Base-by-base conservation (phyloP, 1,140 invertebrate genomes). In the Parasteatoda tepidariorum region DNA sequence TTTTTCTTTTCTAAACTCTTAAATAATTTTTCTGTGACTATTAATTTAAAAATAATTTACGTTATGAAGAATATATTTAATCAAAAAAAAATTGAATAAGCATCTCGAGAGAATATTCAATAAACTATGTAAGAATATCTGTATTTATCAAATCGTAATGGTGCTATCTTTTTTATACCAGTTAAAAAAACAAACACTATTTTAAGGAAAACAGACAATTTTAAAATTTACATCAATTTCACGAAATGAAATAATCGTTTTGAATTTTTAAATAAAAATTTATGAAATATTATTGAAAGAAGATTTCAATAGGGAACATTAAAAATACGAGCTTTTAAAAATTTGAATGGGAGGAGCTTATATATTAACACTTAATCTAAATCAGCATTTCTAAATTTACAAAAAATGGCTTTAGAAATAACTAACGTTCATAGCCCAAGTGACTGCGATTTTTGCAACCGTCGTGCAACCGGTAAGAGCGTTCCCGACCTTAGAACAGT, bases 371-470 rank as follows among this genome's bases (percentile, higher is more conserved):
- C 18, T 48, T 13, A 13, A 13, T 48, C 0, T 0, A 0, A 48
- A 2, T 48, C 1, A 48, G 18, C 4, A 48, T 13, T 13, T 48
- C 4, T 13, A 4, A 48, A 48, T 48, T 48, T 4, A n/a, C n/a
- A n/a, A 48, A 2, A 26, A 30, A 82, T 82, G 78, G 48, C 78
- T 18, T 24, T 82, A 2, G 66, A 82, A 55, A 70, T 82, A 18
- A 70, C 78, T n/a, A 54, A 71, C n/a, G 78, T 82, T 3, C 78
- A 82, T 24, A 82, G 78, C 24, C 78, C 78, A 22, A 71, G 67
- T 31, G 78, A 82, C 30, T 82, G 78, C 24, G 78, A 82, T 34
- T 62, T 82, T 11, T 82, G 78, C 55, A 82, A 82, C 55, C 31
- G 54, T 4, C 54, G 78, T n/a, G 68, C 78, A 5, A 61, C 68